Percentiles rank a stretch among this genome's conserved stretches.
These are phyloP conservation scores for Amiota minor DNA, from an alignment of 2,888 invertebrate genomes.

Conservation along the genomic window DNA sequence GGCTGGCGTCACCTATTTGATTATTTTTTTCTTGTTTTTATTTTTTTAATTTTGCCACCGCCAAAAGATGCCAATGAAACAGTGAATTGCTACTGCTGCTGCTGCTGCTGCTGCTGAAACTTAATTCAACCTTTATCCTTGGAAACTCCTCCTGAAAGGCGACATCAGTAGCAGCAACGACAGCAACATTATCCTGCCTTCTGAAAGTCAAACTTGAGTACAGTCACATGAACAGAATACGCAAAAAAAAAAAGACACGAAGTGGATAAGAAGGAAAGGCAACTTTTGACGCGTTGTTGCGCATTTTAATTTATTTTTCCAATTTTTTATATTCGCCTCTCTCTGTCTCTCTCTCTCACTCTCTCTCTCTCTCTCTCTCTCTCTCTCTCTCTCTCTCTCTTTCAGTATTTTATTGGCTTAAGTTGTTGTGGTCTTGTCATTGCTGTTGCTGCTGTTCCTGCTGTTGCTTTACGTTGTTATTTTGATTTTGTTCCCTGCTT, in stretches of 20 bases:
- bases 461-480: conserved; percentile 29
- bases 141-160: too few species aligned
- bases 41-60: conserved; percentile 17
- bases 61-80: neutral
- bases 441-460: conserved; percentile 25
- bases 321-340: conserved; percentile 52
- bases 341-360: conserved; percentile 54
- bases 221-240: too few species aligned
- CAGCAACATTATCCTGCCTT: too few species aligned
- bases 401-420: conserved; percentile 41
- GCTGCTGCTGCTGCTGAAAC: too few species aligned
- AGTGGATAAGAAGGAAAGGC: conserved; percentile 30
- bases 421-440: conserved; percentile 38
- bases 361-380: conserved; percentile 41
- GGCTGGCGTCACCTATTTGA: neutral
- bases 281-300: conserved; percentile 62
- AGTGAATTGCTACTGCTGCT: neutral
- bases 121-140: too few species aligned
- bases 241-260: too few species aligned
- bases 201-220: too few species aligned
- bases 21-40: conserved; percentile 1
- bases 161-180: neutral
- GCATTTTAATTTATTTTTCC: conserved; percentile 68
- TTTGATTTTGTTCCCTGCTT: conserved; percentile 32
- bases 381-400: conserved; percentile 2